phyloP scores from a whole-genome alignment of 1,140 invertebrate genomes.

The Ceratosolen fusciceps region DNA sequence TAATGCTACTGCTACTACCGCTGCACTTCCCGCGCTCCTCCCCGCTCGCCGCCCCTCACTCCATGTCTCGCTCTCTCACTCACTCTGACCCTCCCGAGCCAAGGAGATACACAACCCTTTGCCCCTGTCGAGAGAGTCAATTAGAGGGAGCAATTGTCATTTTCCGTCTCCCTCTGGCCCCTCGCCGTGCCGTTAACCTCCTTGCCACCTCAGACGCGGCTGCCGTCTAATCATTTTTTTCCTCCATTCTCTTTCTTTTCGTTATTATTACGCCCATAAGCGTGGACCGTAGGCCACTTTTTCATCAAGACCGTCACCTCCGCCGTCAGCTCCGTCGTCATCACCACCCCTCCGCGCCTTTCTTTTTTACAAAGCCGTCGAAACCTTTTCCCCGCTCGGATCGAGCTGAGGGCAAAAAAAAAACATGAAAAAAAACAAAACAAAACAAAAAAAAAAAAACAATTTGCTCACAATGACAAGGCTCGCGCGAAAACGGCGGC shows the following conservation, averaged over 20 bases:
- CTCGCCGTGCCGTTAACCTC: too few species aligned
- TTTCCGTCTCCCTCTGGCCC: too few species aligned
- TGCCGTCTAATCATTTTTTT: conserved; percentile 12
- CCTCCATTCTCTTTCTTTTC: conserved; percentile 9
- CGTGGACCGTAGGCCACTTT: background rate
- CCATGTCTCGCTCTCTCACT: too few species aligned
- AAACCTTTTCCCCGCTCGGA: background rate
- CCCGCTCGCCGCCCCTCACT: too few species aligned
- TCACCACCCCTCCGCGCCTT: too few species aligned
- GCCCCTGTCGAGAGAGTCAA: conserved; percentile 21
- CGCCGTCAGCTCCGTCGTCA: too few species aligned
- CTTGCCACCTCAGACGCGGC: background rate
- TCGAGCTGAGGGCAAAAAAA: background rate
- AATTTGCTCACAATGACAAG: conserved; percentile 3
- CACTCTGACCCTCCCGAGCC: too few species aligned
- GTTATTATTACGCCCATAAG: background rate
- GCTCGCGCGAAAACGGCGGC: conserved; percentile 13
- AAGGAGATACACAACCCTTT: conserved; percentile 12
- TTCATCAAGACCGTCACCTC: too few species aligned
- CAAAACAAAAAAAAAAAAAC: background rate
- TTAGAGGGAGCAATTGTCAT: conserved; percentile 29
- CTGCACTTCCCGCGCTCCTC: too few species aligned
- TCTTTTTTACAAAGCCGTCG: background rate
- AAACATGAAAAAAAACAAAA: too few species aligned
- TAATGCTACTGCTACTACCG: conserved; percentile 1